Base-by-base conservation (phyloP, 37 sponge, comb jelly and placozoan genomes). In the Bolinopsis microptera region DNA sequence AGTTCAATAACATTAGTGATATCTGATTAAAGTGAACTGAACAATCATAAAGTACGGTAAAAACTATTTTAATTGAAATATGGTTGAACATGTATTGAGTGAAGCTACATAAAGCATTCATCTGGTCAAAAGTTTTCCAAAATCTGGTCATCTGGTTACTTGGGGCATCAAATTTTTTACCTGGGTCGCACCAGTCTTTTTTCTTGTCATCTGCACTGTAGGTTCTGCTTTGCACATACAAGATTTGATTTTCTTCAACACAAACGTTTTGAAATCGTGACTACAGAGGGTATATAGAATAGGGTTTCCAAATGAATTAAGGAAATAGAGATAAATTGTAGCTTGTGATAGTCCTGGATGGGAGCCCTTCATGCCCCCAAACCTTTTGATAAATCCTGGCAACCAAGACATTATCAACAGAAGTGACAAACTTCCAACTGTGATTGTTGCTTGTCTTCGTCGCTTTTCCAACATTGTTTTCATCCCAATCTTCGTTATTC, bases 321-420 rank as follows among this genome's bases (percentile, higher is more conserved):
- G 32, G 22, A 86, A 86, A 24, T 39, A 86, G 0, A 86, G 48
- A 27, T 86, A 86, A 39, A 86, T 86, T 41, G 90, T 86, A 3
- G 90, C 90, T 86, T 86, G 38, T 36, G 90, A 86, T 23, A 86
- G 48, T 40, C 61, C 41, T 3, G 90, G 90, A 86, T 86, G 90
- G 8, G 61, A 39, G n/a, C 35, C 36, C 30, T 39, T 0, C 18
- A 86, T 9, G 16, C 90, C 90, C 25, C 90, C 90, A 41, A 86
- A 86, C n/a, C 90, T 13, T 86, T 86, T 86, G 8, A 41, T 86
- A 27, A 86, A 34, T 24, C 90, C 90, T 33, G 90, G 90, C 3
- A 86, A 25, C 90, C 90, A 86, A 25, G 90, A 86, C 0, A 86
- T 39, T 25, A 41, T 40, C 30, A 86, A 41, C 2, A 86, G 31